A percentile compares a stretch with the other conserved stretches of the same genome.
Evolutionary conservation across 2,113 vertebrate genomes (phyloP).

Genomic region (Macaca fascicularis): DNA sequence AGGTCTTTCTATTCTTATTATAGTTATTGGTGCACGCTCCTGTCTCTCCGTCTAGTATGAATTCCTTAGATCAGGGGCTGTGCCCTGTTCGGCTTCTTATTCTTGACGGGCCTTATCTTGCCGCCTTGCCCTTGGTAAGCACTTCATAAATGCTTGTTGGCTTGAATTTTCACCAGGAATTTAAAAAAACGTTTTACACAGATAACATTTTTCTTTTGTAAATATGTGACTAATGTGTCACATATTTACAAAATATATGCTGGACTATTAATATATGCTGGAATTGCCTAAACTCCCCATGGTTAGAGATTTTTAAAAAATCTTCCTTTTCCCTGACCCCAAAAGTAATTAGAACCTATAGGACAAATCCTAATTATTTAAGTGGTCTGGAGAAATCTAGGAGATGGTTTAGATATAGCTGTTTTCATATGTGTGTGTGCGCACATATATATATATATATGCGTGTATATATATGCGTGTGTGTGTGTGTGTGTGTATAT

Average conservation of each 20-base stretch:
- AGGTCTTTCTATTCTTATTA: slow-evolving; percentile 17
- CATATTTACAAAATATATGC: no score
- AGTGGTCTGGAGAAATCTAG: not conserved
- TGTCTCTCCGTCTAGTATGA: not conserved
- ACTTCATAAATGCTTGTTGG: not conserved
- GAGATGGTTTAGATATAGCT: not conserved
- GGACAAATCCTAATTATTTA: not conserved
- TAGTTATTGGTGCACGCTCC: rapidly evolving
- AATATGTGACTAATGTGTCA: not conserved
- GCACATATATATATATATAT: no score
- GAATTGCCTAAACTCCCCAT: not conserved
- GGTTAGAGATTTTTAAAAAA: not conserved
- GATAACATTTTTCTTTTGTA: not conserved
- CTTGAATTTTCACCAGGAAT: not conserved
- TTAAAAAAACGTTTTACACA: not conserved
- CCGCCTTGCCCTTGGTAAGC: not conserved
- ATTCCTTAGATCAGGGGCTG: not conserved
- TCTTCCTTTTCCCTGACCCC: rapidly evolving
- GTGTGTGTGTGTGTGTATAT: no score
- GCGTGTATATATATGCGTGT: no score
- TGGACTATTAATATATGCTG: not conserved
- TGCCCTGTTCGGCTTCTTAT: not conserved
- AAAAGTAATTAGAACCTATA: not conserved
- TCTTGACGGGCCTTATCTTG: not conserved
- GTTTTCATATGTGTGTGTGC: no score